Evolutionary conservation across 2,888 invertebrate species (phyloP).

Genomic region (Pseudococcus jackbeardsleyi): DNA sequence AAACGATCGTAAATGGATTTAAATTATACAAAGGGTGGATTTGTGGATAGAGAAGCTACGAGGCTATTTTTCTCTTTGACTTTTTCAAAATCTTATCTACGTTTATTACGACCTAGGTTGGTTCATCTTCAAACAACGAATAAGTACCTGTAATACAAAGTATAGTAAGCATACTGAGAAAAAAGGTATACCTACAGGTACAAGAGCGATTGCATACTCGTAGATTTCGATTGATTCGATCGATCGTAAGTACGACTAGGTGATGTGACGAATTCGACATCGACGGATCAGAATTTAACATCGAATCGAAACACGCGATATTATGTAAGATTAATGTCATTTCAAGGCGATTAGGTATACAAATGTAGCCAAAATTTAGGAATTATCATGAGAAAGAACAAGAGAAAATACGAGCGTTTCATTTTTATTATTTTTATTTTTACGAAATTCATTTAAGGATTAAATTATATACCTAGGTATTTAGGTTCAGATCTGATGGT

Average conservation of each 20-base stretch:
- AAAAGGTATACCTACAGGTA: too few species aligned
- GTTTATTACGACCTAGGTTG: neutral
- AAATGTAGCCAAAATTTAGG: slow-evolving; percentile 31
- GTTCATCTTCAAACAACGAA: neutral
- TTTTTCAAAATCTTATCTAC: neutral
- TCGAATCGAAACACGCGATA: neutral
- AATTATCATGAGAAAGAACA: slow-evolving; percentile 21
- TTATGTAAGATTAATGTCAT: neutral
- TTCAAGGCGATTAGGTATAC: slow-evolving; percentile 20
- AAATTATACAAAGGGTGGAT: slow-evolving; percentile 9
- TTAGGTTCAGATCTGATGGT: neutral
- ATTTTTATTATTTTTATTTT: slow-evolving; percentile 12
- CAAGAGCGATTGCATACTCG: neutral
- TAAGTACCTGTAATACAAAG: neutral
- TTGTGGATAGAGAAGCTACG: slow-evolving; percentile 1
- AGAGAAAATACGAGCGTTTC: neutral
- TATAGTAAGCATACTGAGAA: neutral
- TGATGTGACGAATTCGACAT: slow-evolving; percentile 20
- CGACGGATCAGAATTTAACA: neutral
- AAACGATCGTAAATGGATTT: slow-evolving; percentile 29
- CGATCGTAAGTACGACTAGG: neutral
- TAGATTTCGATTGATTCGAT: neutral
- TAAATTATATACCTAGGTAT: neutral
- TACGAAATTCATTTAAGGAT: slow-evolving; percentile 17
- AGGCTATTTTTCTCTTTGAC: neutral